phyloP scores from a whole-genome alignment of 2,113 vertebrate species.

The Dascyllus trimaculatus region DNA sequence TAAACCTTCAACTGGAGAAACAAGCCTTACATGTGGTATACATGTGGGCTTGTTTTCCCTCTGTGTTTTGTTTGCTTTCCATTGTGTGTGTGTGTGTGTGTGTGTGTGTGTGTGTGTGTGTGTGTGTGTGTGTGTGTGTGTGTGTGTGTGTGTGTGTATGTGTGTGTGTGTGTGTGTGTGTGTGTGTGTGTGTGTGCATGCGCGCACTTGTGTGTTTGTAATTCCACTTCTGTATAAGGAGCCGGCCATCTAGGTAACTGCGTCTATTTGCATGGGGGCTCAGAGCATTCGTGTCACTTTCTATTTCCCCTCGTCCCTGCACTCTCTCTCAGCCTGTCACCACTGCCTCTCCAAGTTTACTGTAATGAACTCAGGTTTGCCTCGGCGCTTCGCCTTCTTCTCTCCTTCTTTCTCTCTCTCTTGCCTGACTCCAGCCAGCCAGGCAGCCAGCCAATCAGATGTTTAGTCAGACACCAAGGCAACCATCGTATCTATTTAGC shows the following conservation, averaged over 20 bases:
- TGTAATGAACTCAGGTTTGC: slow-evolving; percentile 76
- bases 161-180: slow-evolving; percentile 42
- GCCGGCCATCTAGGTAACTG: slow-evolving; percentile 61
- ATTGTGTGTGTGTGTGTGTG: slow-evolving; percentile 38
- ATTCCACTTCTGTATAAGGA: slow-evolving; percentile 47
- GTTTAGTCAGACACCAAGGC: slow-evolving; percentile 51
- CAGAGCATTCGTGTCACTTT: slow-evolving; percentile 69
- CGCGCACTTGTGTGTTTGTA: slow-evolving; percentile 39
- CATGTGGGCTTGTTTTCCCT: slow-evolving; percentile 21
- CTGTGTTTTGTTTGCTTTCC: slow-evolving; percentile 16
- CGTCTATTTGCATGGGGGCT: slow-evolving; percentile 70
- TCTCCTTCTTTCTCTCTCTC: slow-evolving; percentile 5
- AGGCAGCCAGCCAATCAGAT: slow-evolving; percentile 55
- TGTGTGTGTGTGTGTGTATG: slow-evolving; percentile 35
- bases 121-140: slow-evolving; percentile 37
- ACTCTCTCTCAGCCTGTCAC: slow-evolving; percentile 73
- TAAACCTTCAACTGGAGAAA: slow-evolving; percentile 62
- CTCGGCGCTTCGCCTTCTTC: slow-evolving; percentile 36
- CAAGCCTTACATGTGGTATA: neutral
- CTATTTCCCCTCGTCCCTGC: slow-evolving; percentile 61
- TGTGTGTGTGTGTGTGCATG: slow-evolving; percentile 40
- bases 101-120: slow-evolving; percentile 34
- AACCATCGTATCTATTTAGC: slow-evolving; percentile 42
- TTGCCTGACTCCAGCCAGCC: slow-evolving; percentile 40
- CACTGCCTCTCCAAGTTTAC: slow-evolving; percentile 64